Evolutionary conservation across 2,113 vertebrate species (phyloP).

Genomic region (Periophthalmus modestus): DNA sequence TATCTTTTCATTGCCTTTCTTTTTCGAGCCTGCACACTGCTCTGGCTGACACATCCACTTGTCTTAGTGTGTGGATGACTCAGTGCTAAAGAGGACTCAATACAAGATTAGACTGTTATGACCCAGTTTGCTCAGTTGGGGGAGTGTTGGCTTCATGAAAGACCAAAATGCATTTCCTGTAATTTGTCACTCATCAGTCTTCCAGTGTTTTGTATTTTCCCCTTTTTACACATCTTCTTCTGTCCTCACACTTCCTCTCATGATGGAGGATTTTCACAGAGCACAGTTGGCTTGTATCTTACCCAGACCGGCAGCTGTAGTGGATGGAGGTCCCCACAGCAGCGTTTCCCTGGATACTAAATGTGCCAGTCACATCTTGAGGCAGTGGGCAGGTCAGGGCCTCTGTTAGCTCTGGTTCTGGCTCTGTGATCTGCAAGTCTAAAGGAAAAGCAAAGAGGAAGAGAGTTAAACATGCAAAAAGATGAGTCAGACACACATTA

Average conservation of each 20-base stretch:
- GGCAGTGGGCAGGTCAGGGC: slow-evolving; percentile 67
- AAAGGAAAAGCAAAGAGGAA: slow-evolving; percentile 13
- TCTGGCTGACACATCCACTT: slow-evolving; percentile 65
- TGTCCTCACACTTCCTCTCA: slow-evolving; percentile 54
- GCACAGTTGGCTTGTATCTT: slow-evolving; percentile 40
- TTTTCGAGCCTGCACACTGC: slow-evolving; percentile 37
- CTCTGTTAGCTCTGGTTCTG: neutral
- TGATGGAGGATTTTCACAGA: slow-evolving; percentile 26
- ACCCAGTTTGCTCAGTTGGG: slow-evolving; percentile 62
- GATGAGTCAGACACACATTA: neutral
- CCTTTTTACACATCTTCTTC: slow-evolving; percentile 54
- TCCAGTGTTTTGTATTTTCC: slow-evolving; percentile 21
- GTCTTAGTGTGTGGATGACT: slow-evolving; percentile 63
- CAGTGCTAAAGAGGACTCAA: slow-evolving; percentile 62
- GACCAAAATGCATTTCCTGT: slow-evolving; percentile 61
- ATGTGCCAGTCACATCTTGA: slow-evolving; percentile 57
- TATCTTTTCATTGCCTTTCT: slow-evolving; percentile 32
- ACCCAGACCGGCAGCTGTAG: slow-evolving; percentile 79
- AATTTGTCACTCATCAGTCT: slow-evolving; percentile 50
- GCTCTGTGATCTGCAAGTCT: slow-evolving; percentile 28
- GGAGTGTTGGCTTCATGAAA: slow-evolving; percentile 43
- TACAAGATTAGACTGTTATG: slow-evolving; percentile 66
- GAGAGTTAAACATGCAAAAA: neutral
- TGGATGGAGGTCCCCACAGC: slow-evolving; percentile 63
- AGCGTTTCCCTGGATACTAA: slow-evolving; percentile 68